Base-by-base conservation (phyloP, 2,888 invertebrate genomes). In the Agrotis segetum region DNA sequence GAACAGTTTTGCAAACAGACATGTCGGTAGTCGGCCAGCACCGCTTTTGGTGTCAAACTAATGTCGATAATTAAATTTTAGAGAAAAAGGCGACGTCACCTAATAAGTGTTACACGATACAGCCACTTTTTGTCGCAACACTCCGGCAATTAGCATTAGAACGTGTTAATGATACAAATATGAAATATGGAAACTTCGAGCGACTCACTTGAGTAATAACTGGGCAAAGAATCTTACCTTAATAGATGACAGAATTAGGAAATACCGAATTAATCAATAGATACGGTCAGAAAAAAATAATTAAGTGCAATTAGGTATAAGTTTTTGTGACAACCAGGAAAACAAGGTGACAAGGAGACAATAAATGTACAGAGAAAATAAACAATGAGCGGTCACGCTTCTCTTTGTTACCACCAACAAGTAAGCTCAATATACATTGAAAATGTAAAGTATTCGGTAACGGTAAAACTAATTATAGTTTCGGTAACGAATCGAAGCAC, bases 51-150 rank as follows among this genome's bases (percentile, higher is more conserved):
- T 94, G 95, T 93, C 95, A 91, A 85, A 85, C 91, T 93, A 93
- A 94, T 92, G 91, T 87, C 81, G 95, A 94, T 96, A 96, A 96
- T 95, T 95, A 95, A 95, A 95, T 93, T 94, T 94, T 92, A 40
- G 92, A 91, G 90, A 92, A 93, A 92, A 93, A 92, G 90, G 85
- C 88, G 89, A 88, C 90, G 87, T 87, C 89, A 87, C 89, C 91
- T 93, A 94, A 95, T 95, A 95, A 93, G 93, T 93, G 91, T 92
- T 92, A 94, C 95, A 95, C 93, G 96, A 92, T 90, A 86, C 88
- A 87, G 85, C 87, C 82, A 87, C 86, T 89, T 92, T 85, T 92
- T 91, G 93, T 91, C 92, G 91, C 90, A 92, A 90, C 88, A 85
- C 85, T 81, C 84, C 86, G 80, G 77, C 94, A 95, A 95, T 96